These are phyloP conservation scores for Grammomys surdaster DNA, from an alignment of 2,113 vertebrate species.

Conservation along the genomic window DNA sequence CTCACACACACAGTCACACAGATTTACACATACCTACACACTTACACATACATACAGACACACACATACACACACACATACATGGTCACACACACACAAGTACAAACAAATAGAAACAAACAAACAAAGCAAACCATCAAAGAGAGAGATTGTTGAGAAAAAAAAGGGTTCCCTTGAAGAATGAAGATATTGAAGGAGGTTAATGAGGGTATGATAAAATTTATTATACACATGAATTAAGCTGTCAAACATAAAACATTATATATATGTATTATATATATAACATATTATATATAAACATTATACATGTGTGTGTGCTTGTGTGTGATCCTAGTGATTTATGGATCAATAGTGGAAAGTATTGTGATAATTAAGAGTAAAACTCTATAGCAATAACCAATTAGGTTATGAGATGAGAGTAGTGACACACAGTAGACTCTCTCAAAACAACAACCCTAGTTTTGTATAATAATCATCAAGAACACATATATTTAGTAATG, in stretches of 20 bases:
- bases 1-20: not conserved
- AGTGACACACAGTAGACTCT: not conserved
- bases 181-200: not conserved
- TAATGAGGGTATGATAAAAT: not conserved
- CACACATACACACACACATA: not conserved
- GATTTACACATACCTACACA: not conserved
- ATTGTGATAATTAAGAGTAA: not conserved
- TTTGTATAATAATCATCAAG: not conserved
- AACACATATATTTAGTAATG: not conserved
- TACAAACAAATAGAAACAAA: not conserved
- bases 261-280: too few species aligned
- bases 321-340: not conserved
- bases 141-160: not conserved
- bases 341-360: not conserved
- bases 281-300: not conserved
- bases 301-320: too few species aligned
- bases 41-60: not conserved
- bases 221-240: not conserved
- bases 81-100: not conserved
- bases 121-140: not conserved
- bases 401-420: not conserved
- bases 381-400: not conserved
- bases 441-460: not conserved
- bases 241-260: not conserved
- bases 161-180: not conserved